Percentiles rank a stretch among this genome's conserved stretches.
Evolutionary conservation across 2,113 vertebrate species (phyloP).

Genomic region (Illadopsis cleaveri): DNA sequence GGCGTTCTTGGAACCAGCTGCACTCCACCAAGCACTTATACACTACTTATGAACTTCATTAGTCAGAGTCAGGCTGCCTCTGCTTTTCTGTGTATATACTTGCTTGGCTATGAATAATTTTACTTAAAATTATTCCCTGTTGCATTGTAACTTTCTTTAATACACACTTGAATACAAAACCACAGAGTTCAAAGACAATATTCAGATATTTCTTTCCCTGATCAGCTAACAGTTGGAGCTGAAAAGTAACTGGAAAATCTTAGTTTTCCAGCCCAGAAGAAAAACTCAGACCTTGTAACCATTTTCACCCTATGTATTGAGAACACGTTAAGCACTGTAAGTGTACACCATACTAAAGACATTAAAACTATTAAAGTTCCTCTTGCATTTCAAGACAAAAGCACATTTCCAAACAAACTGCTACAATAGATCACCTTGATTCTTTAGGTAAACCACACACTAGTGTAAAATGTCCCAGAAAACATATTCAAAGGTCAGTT

Average conservation of each 20-base stretch:
- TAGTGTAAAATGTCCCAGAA: not conserved
- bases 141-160: not conserved
- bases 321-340: not conserved
- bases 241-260: not conserved
- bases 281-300: not conserved
- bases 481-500: not conserved
- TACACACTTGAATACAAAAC: not conserved
- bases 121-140: not conserved
- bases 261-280: not conserved
- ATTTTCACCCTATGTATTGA: not conserved
- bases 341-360: not conserved
- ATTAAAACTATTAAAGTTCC: not conserved
- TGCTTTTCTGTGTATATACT: not conserved
- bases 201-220: not conserved
- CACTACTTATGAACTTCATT: not conserved
- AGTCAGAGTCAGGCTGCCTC: not conserved
- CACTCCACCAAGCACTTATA: not conserved
- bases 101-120: not conserved
- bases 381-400: not conserved
- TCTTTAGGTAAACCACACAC: not conserved
- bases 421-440: not conserved
- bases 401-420: not conserved
- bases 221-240: not conserved
- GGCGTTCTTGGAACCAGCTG: not conserved
- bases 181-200: not conserved